Base-by-base conservation (phyloP, 2,797 vertebrate species). In the Clarias platycephalus region DNA sequence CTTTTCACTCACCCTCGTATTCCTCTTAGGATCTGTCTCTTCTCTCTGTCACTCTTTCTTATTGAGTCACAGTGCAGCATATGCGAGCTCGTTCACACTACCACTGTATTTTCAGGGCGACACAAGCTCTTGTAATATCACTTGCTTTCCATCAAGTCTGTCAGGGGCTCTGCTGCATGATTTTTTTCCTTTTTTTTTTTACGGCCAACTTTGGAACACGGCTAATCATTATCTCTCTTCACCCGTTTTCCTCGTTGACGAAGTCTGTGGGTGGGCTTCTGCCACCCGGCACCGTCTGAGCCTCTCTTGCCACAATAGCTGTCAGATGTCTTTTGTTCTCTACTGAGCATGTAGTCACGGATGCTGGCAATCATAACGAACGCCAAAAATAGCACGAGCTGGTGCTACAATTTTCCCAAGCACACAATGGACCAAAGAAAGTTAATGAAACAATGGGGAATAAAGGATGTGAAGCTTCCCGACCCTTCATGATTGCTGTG, bases 101-200 rank as follows among this genome's bases (percentile, higher is more conserved):
- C 76, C 84, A 71, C 80, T 84, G 81, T 87, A 86, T 90, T 88
- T 92, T 91, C 86, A 84, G 86, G 57, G 84, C 81, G 85, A 88
- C 92, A 87, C 67, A 63, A 89, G 71, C 84, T 82, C 66, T 83
- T 71, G 87, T 91, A 85, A 85, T 90, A 90, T 93, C 84, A 84
- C 91, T 90, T 88, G 89, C 89, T 90, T 84, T 91, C 90, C 86
- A 88, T 93, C 88, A 84, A 88, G 86, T 78, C 77, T 85, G 85
- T 90, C 84, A 37, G 75, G 81, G 82, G 49, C 44, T 40, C n/a
- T 80, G 75, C n/a, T 8, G 66, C 40, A 71, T 31, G 58, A 55
- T 72, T 49, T 49, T 49, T 49, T 49, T 10, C 10, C 3, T 44
- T 44, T 44, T 44, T 44, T 44, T 49, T 90, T 86, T 87, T 75